Conservation (phyloP, 2,113 vertebrate species). For the Microtus montanus region DNA sequence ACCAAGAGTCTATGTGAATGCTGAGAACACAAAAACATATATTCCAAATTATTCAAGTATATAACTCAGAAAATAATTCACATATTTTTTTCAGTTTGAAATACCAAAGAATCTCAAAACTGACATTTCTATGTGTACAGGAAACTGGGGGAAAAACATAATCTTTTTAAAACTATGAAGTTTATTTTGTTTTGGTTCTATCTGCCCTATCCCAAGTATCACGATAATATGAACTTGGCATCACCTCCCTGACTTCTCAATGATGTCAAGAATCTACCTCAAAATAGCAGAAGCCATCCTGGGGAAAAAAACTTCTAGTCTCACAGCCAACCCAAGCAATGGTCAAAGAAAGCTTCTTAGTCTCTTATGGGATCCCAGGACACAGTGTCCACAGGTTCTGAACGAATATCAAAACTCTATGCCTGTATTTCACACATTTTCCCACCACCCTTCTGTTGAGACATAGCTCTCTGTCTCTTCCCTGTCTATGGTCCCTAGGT, state of each 20-base stretch:
- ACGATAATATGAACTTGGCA: accelerated
- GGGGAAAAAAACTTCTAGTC: neutral
- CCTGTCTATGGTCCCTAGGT: accelerated
- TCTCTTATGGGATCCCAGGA: neutral
- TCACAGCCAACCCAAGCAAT: neutral
- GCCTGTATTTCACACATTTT: neutral
- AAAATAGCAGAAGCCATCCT: neutral
- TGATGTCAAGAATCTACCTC: neutral
- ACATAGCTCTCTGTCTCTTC: neutral
- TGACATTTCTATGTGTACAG: neutral
- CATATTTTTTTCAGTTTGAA: neutral
- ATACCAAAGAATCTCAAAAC: neutral
- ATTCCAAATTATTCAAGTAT: neutral
- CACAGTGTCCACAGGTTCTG: neutral
- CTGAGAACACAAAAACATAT: neutral
- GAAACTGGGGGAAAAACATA: neutral
- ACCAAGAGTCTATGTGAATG: neutral
- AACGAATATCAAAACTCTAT: neutral
- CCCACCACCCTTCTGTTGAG: neutral
- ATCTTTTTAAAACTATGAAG: neutral
- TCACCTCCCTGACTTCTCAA: neutral
- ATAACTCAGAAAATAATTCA: neutral
- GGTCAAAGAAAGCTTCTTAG: neutral
- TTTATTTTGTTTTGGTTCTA: neutral
- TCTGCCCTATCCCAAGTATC: accelerated